These are phyloP conservation scores for Pyrocoelia pectoralis DNA, from an alignment of 2,888 invertebrate species.

Conservation along the genomic window DNA sequence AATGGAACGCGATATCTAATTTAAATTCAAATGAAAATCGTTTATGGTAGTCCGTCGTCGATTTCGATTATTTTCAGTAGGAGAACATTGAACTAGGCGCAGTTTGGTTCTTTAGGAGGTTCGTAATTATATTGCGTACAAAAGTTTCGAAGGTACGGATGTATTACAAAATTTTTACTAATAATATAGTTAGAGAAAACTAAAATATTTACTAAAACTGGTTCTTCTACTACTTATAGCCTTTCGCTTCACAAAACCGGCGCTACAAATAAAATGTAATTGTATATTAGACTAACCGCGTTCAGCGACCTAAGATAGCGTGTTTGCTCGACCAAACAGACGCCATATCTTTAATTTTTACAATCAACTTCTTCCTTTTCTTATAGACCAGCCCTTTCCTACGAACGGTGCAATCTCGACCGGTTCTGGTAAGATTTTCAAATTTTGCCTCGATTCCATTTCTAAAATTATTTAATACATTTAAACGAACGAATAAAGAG, in stretches of 20 bases:
- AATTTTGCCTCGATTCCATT: not conserved
- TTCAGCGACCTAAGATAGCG: constrained; percentile 38
- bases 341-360: constrained; percentile 36
- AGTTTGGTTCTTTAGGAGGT: not conserved
- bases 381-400: constrained; percentile 13
- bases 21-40: constrained; percentile 1
- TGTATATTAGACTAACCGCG: constrained; percentile 36
- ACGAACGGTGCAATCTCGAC: not conserved
- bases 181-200: constrained; percentile 10
- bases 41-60: not conserved
- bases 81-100: constrained; percentile 9
- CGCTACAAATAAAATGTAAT: constrained; percentile 32
- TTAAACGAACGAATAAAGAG: too few relatives aligned
- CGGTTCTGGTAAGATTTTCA: not conserved
- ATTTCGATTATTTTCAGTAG: not conserved
- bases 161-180: constrained; percentile 14
- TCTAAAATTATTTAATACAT: not conserved
- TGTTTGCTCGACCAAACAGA: constrained; percentile 37
- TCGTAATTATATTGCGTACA: not conserved
- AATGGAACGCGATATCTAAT: not conserved
- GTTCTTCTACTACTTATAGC: constrained; percentile 17
- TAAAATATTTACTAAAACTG: constrained; percentile 20
- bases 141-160: not conserved
- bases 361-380: constrained; percentile 33
- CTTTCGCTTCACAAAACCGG: constrained; percentile 21